A percentile compares a stretch with the other conserved stretches of the same genome.
phyloP scores from a whole-genome alignment of 1,140 invertebrate genomes.

The Pectinophora gossypiella region DNA sequence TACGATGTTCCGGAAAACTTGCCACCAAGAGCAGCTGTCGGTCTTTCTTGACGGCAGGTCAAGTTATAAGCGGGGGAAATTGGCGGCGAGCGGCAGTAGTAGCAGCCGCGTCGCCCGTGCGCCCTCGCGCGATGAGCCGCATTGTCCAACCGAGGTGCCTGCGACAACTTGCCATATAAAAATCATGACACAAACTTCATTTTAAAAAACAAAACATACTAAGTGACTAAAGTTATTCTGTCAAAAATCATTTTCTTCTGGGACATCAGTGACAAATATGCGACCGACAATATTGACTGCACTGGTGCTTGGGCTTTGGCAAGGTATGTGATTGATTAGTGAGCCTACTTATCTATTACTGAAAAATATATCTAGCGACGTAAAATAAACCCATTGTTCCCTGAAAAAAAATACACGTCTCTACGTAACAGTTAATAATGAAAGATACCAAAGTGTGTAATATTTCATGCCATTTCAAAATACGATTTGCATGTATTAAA shows the following conservation, averaged over 20 bases:
- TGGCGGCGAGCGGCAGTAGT: slow-evolving; percentile 8
- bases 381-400: no score
- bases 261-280: slow-evolving; percentile 14
- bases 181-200: background rate
- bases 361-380: no score
- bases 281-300: slow-evolving; percentile 17
- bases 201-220: no score
- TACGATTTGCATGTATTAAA: no score
- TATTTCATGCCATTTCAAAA: no score
- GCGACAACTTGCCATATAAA: background rate
- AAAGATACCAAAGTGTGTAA: no score
- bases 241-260: no score
- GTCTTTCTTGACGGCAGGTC: slow-evolving; percentile 26
- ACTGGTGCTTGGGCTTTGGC: slow-evolving; percentile 14
- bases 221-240: no score
- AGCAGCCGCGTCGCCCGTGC: background rate
- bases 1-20: slow-evolving; percentile 34
- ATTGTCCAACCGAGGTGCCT: background rate
- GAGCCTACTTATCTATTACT: no score
- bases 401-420: no score
- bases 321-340: slow-evolving; percentile 18
- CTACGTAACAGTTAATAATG: no score
- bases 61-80: slow-evolving; percentile 46
- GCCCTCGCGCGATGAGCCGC: background rate
- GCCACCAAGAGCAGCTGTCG: slow-evolving; percentile 39